Conservation (phyloP, 2,888 invertebrate genomes). For the Dione vanillae region DNA sequence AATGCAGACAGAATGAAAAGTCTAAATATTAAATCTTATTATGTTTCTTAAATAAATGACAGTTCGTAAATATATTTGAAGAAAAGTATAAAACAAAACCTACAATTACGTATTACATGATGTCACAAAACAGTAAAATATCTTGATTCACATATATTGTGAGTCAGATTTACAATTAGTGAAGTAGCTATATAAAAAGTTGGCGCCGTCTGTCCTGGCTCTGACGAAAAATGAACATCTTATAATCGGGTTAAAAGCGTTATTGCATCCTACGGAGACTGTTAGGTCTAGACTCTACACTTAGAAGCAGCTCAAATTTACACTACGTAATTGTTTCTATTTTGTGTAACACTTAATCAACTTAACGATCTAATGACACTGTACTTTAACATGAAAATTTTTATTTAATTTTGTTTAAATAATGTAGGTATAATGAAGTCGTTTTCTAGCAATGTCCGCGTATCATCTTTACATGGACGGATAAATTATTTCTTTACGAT, state of each 20-base stretch:
- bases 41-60: neutral
- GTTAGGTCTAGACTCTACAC: conserved; percentile 6
- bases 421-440: too few species aligned
- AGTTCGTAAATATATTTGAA: neutral
- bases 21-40: too few species aligned
- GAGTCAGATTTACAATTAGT: conserved; percentile 28
- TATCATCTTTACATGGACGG: too few species aligned
- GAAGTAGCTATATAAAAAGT: conserved; percentile 4
- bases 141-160: conserved; percentile 17
- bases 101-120: neutral
- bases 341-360: neutral
- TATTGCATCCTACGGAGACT: conserved; percentile 22
- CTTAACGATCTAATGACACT: too few species aligned
- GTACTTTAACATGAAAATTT: too few species aligned
- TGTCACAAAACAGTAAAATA: neutral
- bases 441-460: too few species aligned
- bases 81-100: neutral
- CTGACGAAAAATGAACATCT: conserved; percentile 21
- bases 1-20: too few species aligned
- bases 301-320: neutral
- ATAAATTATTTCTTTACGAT: too few species aligned
- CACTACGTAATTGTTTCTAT: neutral
- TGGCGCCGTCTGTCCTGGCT: conserved; percentile 29
- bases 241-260: conserved; percentile 27
- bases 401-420: too few species aligned